Conservation (phyloP, 2,113 vertebrate species). For the Engraulis encrasicolus region DNA sequence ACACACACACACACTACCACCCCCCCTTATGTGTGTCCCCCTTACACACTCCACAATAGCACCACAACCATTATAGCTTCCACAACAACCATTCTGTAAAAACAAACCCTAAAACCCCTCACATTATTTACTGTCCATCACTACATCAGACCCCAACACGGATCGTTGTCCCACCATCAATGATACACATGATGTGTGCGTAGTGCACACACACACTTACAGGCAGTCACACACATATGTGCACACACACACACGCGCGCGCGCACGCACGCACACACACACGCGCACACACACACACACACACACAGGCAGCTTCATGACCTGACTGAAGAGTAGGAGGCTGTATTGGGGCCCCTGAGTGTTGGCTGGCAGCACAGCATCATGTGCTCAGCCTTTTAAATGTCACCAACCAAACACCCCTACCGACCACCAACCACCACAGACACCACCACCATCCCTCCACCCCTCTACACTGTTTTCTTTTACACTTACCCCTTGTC, state of each 20-base stretch:
- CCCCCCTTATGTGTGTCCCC: no score
- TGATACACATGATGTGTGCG: no score
- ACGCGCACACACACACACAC: conserved; percentile 1
- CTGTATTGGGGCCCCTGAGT: neutral
- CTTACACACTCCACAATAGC: neutral
- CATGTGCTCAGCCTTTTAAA: conserved; percentile 3
- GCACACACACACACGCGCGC: neutral
- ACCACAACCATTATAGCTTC: no score
- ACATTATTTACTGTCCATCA: no score
- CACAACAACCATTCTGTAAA: no score
- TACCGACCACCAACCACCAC: no score
- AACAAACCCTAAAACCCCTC: no score
- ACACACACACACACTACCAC: no score
- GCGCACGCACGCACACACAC: neutral
- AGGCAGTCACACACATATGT: neutral
- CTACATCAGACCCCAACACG: neutral
- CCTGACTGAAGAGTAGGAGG: conserved; percentile 5
- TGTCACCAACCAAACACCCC: no score
- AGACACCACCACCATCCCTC: no score
- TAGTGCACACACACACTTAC: neutral
- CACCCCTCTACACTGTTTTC: no score
- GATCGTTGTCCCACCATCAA: neutral
- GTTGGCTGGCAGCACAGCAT: neutral
- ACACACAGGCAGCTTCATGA: neutral
- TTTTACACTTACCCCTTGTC: no score